phyloP scores from a whole-genome alignment of 2,888 invertebrate genomes.

The Periphyllus acericola region DNA sequence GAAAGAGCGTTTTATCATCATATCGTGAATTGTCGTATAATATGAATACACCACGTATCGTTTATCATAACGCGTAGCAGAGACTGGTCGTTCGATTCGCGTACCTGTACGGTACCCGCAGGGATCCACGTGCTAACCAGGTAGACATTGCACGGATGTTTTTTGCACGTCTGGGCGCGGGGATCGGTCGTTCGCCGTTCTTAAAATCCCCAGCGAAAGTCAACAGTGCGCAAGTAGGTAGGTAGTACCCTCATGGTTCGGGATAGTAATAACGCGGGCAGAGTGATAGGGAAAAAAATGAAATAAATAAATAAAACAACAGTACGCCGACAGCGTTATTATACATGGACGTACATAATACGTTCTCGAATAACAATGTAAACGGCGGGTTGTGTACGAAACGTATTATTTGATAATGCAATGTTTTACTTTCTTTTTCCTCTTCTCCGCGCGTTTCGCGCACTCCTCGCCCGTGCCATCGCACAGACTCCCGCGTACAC shows the following conservation, averaged over 20 bases:
- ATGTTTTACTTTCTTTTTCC: slow-evolving; percentile 56
- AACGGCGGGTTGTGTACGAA: slow-evolving; percentile 4
- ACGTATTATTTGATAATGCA: slow-evolving; percentile 46
- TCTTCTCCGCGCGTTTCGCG: slow-evolving; percentile 1
- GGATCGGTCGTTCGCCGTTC: not conserved
- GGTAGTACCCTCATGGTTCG: not conserved
- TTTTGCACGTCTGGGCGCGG: too few relatives aligned
- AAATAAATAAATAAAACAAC: not conserved
- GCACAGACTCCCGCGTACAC: not conserved
- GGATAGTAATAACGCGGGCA: slow-evolving; percentile 11
- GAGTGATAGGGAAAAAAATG: slow-evolving; percentile 15
- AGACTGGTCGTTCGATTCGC: not conserved
- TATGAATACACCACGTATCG: not conserved
- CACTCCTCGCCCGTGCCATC: not conserved
- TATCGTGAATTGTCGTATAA: not conserved
- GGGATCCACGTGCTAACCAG: not conserved
- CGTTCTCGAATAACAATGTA: not conserved
- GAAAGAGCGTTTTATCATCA: not conserved
- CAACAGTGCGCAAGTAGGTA: not conserved
- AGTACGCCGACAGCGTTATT: not conserved
- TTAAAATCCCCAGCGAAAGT: slow-evolving; percentile 35
- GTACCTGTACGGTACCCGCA: not conserved
- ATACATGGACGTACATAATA: not conserved
- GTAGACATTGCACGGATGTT: too few relatives aligned
- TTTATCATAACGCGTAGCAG: not conserved